A percentile compares a stretch with the other conserved stretches of the same genome.
phyloP scores from a whole-genome alignment of 2,797 vertebrate genomes.

The Chelmon rostratus region DNA sequence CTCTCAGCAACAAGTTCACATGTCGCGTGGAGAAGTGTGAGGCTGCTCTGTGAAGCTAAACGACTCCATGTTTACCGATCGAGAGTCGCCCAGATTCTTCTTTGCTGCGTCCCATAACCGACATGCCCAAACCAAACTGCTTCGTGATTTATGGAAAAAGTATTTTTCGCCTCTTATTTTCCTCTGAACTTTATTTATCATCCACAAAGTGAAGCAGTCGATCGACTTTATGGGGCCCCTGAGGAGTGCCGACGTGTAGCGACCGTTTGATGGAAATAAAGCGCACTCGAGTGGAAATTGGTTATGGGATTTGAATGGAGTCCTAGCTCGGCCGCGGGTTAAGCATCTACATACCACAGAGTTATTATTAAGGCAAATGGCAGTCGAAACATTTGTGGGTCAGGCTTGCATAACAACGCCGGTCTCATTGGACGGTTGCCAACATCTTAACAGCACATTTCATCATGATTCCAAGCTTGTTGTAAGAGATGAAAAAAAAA shows the following conservation, averaged over 20 bases:
- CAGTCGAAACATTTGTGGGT: slow-evolving; percentile 59
- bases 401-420: slow-evolving; percentile 64
- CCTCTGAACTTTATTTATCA: slow-evolving; percentile 41
- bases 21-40: slow-evolving; percentile 36
- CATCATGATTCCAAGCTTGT: slow-evolving; percentile 34
- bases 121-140: slow-evolving; percentile 23
- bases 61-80: slow-evolving; percentile 33
- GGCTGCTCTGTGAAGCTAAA: slow-evolving; percentile 37
- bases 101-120: slow-evolving; percentile 46
- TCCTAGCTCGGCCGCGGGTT: slow-evolving; percentile 47
- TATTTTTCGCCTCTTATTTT: slow-evolving; percentile 27
- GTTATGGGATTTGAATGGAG: slow-evolving; percentile 48
- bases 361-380: slow-evolving; percentile 53
- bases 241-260: slow-evolving; percentile 42
- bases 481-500: slow-evolving; percentile 10
- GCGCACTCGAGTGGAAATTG: slow-evolving; percentile 45
- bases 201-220: slow-evolving; percentile 38
- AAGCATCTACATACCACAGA: slow-evolving; percentile 48
- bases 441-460: slow-evolving; percentile 61
- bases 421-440: slow-evolving; percentile 56
- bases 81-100: slow-evolving; percentile 24
- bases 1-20: slow-evolving; percentile 38
- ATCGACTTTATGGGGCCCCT: slow-evolving; percentile 38
- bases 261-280: slow-evolving; percentile 53
- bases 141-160: slow-evolving; percentile 52